Evolutionary conservation across 2,113 vertebrate species (phyloP).

Genomic region (Hucho hucho): DNA sequence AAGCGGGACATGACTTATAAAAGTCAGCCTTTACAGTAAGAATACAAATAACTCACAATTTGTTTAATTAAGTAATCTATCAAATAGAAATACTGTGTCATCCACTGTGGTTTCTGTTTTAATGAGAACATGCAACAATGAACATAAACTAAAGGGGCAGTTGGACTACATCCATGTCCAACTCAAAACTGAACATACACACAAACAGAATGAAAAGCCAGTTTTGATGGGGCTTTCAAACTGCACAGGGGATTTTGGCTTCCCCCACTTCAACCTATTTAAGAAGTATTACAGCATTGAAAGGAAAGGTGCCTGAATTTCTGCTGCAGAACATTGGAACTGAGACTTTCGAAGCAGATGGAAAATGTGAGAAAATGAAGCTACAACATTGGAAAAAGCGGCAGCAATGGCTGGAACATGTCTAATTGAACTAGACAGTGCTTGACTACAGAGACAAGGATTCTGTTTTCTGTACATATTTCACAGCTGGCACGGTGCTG

Average conservation of each 20-base stretch:
- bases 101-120: too few species aligned
- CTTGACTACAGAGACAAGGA: constrained; percentile 55
- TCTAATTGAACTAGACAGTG: constrained; percentile 69
- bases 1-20: constrained; percentile 8
- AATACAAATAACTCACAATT: neutral
- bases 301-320: constrained; percentile 16
- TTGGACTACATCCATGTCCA: neutral
- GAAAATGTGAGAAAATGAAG: constrained; percentile 63
- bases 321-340: constrained; percentile 38
- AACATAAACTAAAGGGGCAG: too few species aligned
- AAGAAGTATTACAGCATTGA: constrained; percentile 20
- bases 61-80: neutral
- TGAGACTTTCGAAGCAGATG: constrained; percentile 57
- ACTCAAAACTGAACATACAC: too few species aligned
- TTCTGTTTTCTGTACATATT: constrained; percentile 53
- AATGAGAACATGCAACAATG: neutral
- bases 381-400: constrained; percentile 59
- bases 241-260: too few species aligned
- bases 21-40: neutral
- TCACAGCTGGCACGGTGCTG: constrained; percentile 38
- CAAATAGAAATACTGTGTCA: neutral
- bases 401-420: constrained; percentile 57
- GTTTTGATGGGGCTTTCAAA: too few species aligned
- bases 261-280: neutral
- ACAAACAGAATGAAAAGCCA: too few species aligned